These are phyloP conservation scores for Molorchus minor DNA, from an alignment of 2,888 invertebrate genomes.

Conservation along the genomic window DNA sequence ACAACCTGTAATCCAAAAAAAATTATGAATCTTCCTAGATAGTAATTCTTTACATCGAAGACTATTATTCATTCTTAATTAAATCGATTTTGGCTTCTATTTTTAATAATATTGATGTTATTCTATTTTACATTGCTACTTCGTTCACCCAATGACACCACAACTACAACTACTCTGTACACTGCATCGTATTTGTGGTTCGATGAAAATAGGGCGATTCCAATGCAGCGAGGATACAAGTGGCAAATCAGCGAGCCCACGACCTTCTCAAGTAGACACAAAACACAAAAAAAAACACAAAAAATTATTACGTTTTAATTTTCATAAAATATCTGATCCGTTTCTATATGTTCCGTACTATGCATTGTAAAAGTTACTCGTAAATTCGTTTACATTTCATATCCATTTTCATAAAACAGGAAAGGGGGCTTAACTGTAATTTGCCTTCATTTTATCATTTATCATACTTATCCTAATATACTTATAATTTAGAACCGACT, in stretches of 20 bases:
- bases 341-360: no score
- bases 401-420: no score
- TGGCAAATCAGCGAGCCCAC: slow-evolving; percentile 96
- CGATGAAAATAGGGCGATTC: slow-evolving; percentile 76
- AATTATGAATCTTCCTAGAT: slow-evolving; percentile 8
- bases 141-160: slow-evolving; percentile 54
- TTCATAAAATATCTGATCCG: slow-evolving; percentile 43
- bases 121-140: slow-evolving; percentile 60
- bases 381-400: no score
- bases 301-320: slow-evolving; percentile 40
- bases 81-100: slow-evolving; percentile 31
- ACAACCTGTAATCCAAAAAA: no score
- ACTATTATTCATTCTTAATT: slow-evolving; percentile 8
- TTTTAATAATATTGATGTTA: slow-evolving; percentile 59
- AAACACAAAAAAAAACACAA: slow-evolving; percentile 56
- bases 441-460: no score
- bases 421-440: no score
- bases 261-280: slow-evolving; percentile 89
- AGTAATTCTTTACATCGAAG: neutral
- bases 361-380: no score
- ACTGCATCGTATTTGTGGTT: slow-evolving; percentile 38
- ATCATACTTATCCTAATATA: no score
- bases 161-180: slow-evolving; percentile 37
- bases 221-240: slow-evolving; percentile 94
- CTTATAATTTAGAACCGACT: no score